These are phyloP conservation scores for Ylistrum balloti DNA, from an alignment of 1,140 invertebrate species.

Conservation along the genomic window DNA sequence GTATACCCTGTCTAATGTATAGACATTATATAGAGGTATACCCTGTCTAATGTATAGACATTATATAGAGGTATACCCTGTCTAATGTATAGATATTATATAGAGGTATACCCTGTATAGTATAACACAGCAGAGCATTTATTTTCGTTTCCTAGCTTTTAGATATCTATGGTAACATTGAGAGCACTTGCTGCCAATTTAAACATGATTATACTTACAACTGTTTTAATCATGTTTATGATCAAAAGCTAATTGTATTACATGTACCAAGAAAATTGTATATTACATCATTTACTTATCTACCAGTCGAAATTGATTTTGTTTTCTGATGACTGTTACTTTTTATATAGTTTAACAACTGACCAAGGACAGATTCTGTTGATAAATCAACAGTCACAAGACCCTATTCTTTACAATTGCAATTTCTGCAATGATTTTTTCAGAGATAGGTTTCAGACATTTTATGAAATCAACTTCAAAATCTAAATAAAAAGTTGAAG, in stretches of 20 bases:
- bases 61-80: too few relatives aligned
- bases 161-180: too few relatives aligned
- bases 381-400: not conserved
- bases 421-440: not conserved
- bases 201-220: too few relatives aligned
- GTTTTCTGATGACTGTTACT: not conserved
- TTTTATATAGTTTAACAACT: not conserved
- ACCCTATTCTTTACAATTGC: not conserved
- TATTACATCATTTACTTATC: not conserved
- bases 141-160: too few relatives aligned
- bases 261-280: too few relatives aligned
- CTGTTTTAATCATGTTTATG: not conserved
- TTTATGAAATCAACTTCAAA: not conserved
- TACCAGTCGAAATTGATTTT: not conserved
- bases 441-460: not conserved
- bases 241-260: not conserved
- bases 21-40: too few relatives aligned
- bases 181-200: too few relatives aligned
- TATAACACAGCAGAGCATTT: too few relatives aligned
- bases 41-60: too few relatives aligned
- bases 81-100: too few relatives aligned
- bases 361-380: not conserved
- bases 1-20: too few relatives aligned
- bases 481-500: conserved; percentile 36
- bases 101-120: too few relatives aligned